Conservation (phyloP, 2,113 vertebrate species). For the Sapayoa aenigma region DNA sequence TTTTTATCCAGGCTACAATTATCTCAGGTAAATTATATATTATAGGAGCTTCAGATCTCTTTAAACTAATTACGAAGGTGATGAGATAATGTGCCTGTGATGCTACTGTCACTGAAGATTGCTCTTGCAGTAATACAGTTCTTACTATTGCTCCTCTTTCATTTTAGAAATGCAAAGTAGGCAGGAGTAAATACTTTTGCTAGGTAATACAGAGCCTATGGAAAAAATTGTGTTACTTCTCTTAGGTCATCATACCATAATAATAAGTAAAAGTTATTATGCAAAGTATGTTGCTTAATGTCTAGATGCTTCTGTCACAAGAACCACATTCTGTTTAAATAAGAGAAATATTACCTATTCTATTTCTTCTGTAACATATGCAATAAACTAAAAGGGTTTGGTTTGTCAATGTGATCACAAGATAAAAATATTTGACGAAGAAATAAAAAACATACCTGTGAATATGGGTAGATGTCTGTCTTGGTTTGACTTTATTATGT, state of each 20-base stretch:
- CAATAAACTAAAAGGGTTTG: not conserved
- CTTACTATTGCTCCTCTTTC: not conserved
- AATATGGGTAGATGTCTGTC: not conserved
- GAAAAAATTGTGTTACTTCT: not conserved
- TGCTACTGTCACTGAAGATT: not conserved
- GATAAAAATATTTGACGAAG: not conserved
- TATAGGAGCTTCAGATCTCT: not conserved
- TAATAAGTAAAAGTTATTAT: not conserved
- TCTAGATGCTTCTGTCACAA: not conserved
- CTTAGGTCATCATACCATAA: not conserved
- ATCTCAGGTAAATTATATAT: not conserved
- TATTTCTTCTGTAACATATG: not conserved
- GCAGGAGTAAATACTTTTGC: not conserved
- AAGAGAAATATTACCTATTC: not conserved
- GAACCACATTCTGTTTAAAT: not conserved
- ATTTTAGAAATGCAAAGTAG: not conserved
- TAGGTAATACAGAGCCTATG: not conserved
- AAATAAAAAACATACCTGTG: not conserved
- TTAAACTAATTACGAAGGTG: slow-evolving; percentile 4
- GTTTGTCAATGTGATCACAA: not conserved
- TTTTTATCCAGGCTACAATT: not conserved
- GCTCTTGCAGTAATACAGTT: not conserved
- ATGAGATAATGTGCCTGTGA: not conserved
- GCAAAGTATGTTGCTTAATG: not conserved
- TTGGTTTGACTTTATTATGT: too few relatives aligned